Evolutionary conservation across 2,113 vertebrate genomes (phyloP).

Genomic region (Nicator chloris): DNA sequence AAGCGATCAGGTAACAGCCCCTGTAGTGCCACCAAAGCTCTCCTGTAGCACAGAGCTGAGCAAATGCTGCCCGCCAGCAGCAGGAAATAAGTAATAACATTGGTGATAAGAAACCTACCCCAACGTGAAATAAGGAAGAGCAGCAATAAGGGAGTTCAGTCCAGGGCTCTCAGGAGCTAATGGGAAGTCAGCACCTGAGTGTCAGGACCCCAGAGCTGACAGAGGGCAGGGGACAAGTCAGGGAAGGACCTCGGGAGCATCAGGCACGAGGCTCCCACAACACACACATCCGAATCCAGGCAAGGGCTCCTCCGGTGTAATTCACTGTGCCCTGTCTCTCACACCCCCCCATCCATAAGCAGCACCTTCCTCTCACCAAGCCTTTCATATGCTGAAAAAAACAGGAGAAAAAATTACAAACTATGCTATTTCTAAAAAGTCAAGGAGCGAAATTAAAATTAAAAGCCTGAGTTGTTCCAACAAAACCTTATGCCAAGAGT

Average conservation of each 20-base stretch:
- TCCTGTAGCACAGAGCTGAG: not conserved
- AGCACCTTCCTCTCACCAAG: not conserved
- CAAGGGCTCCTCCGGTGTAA: not conserved
- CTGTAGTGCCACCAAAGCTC: not conserved
- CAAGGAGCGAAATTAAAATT: not conserved
- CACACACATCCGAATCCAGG: not conserved
- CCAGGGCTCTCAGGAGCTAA: not conserved
- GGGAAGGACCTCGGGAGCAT: not conserved
- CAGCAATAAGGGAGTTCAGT: not conserved
- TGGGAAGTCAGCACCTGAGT: accelerated
- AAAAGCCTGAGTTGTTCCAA: slow-evolving; percentile 8
- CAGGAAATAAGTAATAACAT: not conserved
- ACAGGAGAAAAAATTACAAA: not conserved
- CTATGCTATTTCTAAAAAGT: not conserved
- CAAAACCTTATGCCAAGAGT: not conserved
- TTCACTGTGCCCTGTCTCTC: not conserved
- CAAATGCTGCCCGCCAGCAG: not conserved
- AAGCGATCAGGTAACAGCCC: not conserved
- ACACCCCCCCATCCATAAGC: not conserved
- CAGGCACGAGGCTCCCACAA: not conserved
- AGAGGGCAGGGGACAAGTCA: not conserved
- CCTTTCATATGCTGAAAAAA: not conserved
- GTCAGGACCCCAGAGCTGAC: not conserved
- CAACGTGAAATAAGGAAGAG: not conserved
- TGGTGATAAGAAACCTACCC: not conserved